Base-by-base conservation (phyloP, 2,113 vertebrate genomes). In the Sphaerodactylus townsendi region DNA sequence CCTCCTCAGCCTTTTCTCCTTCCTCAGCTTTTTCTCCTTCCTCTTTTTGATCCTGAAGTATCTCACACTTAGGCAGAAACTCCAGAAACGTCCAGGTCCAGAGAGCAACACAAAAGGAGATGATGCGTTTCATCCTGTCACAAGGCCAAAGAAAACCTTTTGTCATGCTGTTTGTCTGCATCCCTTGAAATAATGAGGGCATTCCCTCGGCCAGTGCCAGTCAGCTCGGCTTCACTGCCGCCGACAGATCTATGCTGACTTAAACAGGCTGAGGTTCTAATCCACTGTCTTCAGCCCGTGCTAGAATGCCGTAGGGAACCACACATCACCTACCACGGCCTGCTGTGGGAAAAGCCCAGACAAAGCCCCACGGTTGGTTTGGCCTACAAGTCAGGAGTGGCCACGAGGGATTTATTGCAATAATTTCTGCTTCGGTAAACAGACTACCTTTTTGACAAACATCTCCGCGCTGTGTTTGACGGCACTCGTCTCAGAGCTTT, bases 351-450 rank as follows among this genome's bases (percentile, higher is more conserved):
- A 23, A 39, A 39, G 46, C 50, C 0, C 70, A 46, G 59, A 35
- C 15, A 79, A 79, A 70, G 81, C 56, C 77, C 50, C 72, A 1
- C 59, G 66, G 74, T 28, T 83, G 23, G 70, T 21, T 48, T 1
- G 2, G 86, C 71, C 87, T 88, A 82, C 71, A 64, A 56, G 74
- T 4, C 80, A 17, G 66, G 85, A 82, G 1, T 44, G 85, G 77
- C 81, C 46, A 0, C 33, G 6, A 59, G 82, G 81, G 82, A 84
- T 33, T 91, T 84, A 0, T 0, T 35, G 8, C 56, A 72, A 92
- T 65, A 17, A 85, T 90, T 92, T 91, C 89, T 89, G 91, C 82
- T 0, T 75, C 88, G 85, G 30, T 76, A 90, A 91, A 75, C 83
- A 85, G 79, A 89, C 86, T 88, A 79, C 87, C 77, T 89, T 56